Evolutionary conservation across 2,113 vertebrate species (phyloP).

Genomic region (Narcine bancroftii): DNA sequence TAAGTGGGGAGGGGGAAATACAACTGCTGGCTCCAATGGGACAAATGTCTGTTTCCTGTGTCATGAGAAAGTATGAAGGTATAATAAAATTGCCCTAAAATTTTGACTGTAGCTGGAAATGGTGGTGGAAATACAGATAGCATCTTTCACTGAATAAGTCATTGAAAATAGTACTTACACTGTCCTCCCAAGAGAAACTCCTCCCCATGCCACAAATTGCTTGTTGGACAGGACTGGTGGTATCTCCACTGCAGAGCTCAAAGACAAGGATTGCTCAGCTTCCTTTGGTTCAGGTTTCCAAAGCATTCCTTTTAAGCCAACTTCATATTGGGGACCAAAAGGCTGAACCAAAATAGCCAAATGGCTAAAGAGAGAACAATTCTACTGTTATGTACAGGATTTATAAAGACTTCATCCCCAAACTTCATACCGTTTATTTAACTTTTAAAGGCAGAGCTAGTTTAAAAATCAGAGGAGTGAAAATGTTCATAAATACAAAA

Average conservation of each 20-base stretch:
- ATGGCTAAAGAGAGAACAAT: constrained; percentile 54
- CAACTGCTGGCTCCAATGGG: too few relatives aligned
- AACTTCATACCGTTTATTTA: neutral
- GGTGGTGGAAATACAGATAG: neutral
- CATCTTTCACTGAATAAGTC: neutral
- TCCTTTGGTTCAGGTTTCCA: constrained; percentile 43
- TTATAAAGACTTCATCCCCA: neutral
- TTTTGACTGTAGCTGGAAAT: neutral
- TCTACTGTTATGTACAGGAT: neutral
- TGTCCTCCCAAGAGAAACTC: constrained; percentile 73
- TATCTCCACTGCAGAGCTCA: constrained; percentile 49
- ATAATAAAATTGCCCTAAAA: too few relatives aligned
- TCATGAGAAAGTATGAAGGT: too few relatives aligned
- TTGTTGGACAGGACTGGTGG: constrained; percentile 89
- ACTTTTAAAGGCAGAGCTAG: neutral
- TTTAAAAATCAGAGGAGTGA: too few relatives aligned
- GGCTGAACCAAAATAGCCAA: constrained; percentile 84
- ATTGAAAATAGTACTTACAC: constrained; percentile 64
- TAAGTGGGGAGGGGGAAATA: too few relatives aligned
- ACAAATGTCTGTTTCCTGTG: too few relatives aligned
- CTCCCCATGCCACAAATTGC: constrained; percentile 86
- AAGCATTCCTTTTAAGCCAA: constrained; percentile 70
- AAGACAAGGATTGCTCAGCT: constrained; percentile 42
- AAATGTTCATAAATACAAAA: too few relatives aligned
- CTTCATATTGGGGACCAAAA: constrained; percentile 87